phyloP scores from a whole-genome alignment of 23 tunicate species.

The Oikopleura dioica region DNA sequence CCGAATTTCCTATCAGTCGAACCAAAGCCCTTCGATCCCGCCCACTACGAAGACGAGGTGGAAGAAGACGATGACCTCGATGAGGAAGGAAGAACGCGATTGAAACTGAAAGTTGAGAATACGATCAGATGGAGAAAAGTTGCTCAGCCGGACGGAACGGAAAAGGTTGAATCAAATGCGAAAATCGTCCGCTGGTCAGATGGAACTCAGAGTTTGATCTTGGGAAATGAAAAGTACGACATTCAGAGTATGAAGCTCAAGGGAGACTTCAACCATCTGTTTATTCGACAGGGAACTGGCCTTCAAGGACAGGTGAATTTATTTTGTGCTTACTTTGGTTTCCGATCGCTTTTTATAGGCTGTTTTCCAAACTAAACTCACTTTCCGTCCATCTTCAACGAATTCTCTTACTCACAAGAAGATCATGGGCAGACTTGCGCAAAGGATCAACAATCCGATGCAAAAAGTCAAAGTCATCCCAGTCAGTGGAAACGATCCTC shows the following conservation, averaged over 20 bases:
- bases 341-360: too few relatives aligned
- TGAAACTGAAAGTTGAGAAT: conserved; percentile 57
- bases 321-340: too few relatives aligned
- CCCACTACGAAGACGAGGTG: conserved; percentile 81
- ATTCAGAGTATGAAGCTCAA: conserved; percentile 6
- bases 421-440: conserved; percentile 56
- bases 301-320: conserved; percentile 92
- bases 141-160: conserved; percentile 44
- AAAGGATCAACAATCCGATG: conserved; percentile 55
- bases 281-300: conserved; percentile 90
- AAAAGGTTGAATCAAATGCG: conserved; percentile 60
- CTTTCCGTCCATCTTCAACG: conserved; percentile 87
- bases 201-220: conserved; percentile 44
- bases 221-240: background rate
- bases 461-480: conserved; percentile 81
- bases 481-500: conserved; percentile 76
- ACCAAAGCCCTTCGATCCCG: conserved; percentile 63
- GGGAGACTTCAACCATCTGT: conserved; percentile 93
- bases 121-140: conserved; percentile 78
- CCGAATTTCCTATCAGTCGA: conserved; percentile 82
- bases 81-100: conserved; percentile 74
- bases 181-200: conserved; percentile 61
- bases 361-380: conserved; percentile 59
- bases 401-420: conserved; percentile 34
- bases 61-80: conserved; percentile 82